Base-by-base conservation (phyloP, 2,797 vertebrate species). In the Crax fasciolata region DNA sequence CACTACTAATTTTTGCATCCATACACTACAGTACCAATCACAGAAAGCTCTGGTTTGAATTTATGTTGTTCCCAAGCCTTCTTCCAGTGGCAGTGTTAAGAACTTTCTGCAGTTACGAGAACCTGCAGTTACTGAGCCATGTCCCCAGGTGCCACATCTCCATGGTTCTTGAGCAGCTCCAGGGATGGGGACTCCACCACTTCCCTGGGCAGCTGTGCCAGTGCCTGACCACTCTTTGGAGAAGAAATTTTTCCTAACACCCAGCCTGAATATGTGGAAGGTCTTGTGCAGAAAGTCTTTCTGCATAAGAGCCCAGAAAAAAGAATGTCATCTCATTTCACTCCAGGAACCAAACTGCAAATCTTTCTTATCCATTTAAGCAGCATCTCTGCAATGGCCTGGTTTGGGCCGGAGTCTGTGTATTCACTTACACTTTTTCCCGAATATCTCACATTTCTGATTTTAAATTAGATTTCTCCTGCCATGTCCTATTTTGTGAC, bases 391-490 rank as follows among this genome's bases (percentile, higher is more conserved):
- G 63, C 66, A 70, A 70, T 49, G 21, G 30, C 24, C 14, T 48
- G 71, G 74, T 63, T 96, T 82, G 76, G 87, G 63, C 21, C 55
- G 76, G 77, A 73, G 54, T 10, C 62, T 58, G 13, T 24, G 8
- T 3, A 9, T 70, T 52, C 74, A 43, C 25, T 92, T 48, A 5
- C 11, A 27, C 39, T 84, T 84, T 51, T 67, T 63, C 30, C 48
- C 39, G 73, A 19, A 61, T 57, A 79, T 5, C 27, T 67, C 59
- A 35, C 1, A 8, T 32, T 84, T 79, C 59, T 59, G 65, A 61
- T 87, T 93, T 84, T 30, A 80, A 85, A 91, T 71, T 65, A 71
- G 72, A 38, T 76, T 63, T 52, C 7, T 87, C 55, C 41, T 82
- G 30, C 55, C 59, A 63, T 63, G 63, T 25, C 19, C 81, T 14